Base-by-base conservation (phyloP, 2,113 vertebrate genomes). In the Hymenochirus boettgeri region DNA sequence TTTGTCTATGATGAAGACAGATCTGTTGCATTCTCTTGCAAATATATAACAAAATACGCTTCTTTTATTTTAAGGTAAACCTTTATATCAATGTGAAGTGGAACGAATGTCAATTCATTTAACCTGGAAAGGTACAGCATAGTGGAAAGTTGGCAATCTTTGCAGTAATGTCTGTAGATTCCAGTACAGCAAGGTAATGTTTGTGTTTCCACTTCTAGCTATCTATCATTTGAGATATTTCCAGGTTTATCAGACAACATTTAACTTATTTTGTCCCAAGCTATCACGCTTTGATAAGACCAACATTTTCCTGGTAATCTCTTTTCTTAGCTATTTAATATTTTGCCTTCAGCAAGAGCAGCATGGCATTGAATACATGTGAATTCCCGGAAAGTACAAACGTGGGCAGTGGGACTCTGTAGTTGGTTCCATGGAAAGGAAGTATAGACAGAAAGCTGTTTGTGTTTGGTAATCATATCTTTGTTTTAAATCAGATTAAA, bases 191-290 rank as follows among this genome's bases (percentile, higher is more conserved):
- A 65, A 31, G 23, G 39, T 31, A 10, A 17, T 65, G 46, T 66
- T 66, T 66, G 33, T 58, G 31, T 66, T 66, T 66, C 64, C 64
- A 66, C 46, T 51, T 52, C 23, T 29, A 66, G 23, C 21, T 1
- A n/a, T 66, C n/a, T 37, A n/a, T 18, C 13, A 11, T 22, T 42
- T 23, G 8, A 19, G 37, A 21, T 46, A 56, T 21, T 10, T 56
- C 4, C 25, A 10, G 25, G 5, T 2, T 42, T 37, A 56, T 31
- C 42, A 47, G 37, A 42, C 45, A 58, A 29, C 22, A 33, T 12
- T 51, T 23, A 13, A 5, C 57, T 26, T 66, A n/a, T 50, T 65
- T 46, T 56, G 4, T 26, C 15, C 17, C 24, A 51, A 39, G 17
- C 46, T 58, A 58, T 66, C 55, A 37, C 7, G 5, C 7, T 23